Conservation (phyloP, 2,113 vertebrate genomes). For the Siphamia tubifer region DNA sequence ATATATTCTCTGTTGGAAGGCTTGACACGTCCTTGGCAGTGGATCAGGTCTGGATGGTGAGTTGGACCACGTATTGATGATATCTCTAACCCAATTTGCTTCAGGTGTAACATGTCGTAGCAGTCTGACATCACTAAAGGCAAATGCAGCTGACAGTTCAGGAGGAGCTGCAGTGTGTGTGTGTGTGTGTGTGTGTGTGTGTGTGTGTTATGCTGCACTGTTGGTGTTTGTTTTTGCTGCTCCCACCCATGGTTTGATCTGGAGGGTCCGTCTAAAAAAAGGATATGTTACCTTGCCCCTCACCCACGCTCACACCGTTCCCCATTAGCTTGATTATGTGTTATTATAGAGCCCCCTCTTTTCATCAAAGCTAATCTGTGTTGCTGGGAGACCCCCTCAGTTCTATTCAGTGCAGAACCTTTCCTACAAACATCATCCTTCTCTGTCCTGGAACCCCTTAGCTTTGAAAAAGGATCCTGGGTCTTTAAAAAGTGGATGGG, state of each 20-base stretch:
- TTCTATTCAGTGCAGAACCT: conserved; percentile 22
- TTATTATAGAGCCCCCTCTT: conserved; percentile 53
- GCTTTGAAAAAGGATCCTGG: conserved; percentile 78
- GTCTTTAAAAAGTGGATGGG: conserved; percentile 70
- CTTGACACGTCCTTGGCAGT: conserved; percentile 46
- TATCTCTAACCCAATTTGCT: conserved; percentile 8
- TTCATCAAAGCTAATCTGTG: conserved; percentile 64
- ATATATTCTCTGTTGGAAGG: conserved; percentile 44
- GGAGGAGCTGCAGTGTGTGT: conserved; percentile 6
- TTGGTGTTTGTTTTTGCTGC: conserved; percentile 50
- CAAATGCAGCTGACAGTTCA: conserved; percentile 38
- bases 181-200: neutral
- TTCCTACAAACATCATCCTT: conserved; percentile 57
- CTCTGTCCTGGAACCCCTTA: conserved; percentile 53
- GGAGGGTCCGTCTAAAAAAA: conserved; percentile 33
- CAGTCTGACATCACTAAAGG: conserved; percentile 17
- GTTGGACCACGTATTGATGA: conserved; percentile 6
- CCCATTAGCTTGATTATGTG: conserved; percentile 51
- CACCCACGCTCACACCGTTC: conserved; percentile 32
- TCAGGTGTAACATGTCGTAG: conserved; percentile 47
- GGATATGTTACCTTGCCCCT: conserved; percentile 42
- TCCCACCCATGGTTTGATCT: conserved; percentile 51
- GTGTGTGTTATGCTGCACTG: neutral
- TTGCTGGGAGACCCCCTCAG: conserved; percentile 50
- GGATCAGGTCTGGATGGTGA: neutral